Evolutionary conservation across 2,888 invertebrate species (phyloP).

Genomic region (Glaucopsyche alexis): DNA sequence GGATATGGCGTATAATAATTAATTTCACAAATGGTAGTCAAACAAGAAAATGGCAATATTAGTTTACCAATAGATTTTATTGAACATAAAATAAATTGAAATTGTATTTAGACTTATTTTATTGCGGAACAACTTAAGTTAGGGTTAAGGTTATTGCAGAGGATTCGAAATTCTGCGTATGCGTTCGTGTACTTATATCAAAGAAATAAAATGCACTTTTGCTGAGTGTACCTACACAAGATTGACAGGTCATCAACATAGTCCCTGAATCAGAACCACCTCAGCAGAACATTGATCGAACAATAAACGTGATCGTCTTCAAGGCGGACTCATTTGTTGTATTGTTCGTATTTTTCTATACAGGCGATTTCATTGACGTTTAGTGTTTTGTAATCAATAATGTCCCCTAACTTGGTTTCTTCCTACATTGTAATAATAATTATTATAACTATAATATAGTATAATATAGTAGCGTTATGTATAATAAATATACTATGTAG

Average conservation of each 20-base stretch:
- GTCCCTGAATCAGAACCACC: background rate
- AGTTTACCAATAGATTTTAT: background rate
- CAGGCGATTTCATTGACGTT: background rate
- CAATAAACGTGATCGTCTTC: background rate
- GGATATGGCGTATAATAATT: background rate
- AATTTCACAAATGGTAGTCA: background rate
- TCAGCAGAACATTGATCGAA: background rate
- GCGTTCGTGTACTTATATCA: background rate
- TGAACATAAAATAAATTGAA: background rate
- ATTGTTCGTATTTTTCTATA: slow-evolving; percentile 5
- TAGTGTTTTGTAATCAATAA: slow-evolving; percentile 4
- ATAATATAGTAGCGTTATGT: too few relatives aligned
- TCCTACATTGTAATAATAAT: background rate
- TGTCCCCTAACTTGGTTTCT: background rate
- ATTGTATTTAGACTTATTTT: background rate
- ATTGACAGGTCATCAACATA: slow-evolving; percentile 14
- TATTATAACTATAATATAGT: too few relatives aligned
- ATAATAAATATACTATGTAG: too few relatives aligned
- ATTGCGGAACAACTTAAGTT: background rate
- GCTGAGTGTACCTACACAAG: background rate
- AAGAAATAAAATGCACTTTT: background rate
- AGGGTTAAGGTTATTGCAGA: too few relatives aligned
- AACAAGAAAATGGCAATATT: slow-evolving; percentile 4
- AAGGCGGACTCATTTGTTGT: slow-evolving; percentile 11
- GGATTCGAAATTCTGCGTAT: background rate